Evolutionary conservation across 2,888 invertebrate species (phyloP).

Genomic region (Lymantria dispar): DNA sequence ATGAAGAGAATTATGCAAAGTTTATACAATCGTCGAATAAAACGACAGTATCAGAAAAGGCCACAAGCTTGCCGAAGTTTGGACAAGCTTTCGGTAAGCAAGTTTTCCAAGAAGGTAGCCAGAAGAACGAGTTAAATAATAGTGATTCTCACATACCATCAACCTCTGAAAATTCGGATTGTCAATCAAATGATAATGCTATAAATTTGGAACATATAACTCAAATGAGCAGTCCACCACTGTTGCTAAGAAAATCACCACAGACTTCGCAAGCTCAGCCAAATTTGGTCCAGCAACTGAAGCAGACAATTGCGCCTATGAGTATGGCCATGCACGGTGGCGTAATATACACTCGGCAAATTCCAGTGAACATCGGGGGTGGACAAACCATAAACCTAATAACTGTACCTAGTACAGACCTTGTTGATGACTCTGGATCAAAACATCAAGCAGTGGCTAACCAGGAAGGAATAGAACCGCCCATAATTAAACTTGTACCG

Average conservation of each 20-base stretch:
- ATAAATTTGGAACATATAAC: conserved; percentile 64
- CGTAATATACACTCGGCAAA: conserved; percentile 88
- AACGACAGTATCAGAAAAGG: conserved; percentile 59
- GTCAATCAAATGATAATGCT: conserved; percentile 53
- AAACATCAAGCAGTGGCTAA: conserved; percentile 55
- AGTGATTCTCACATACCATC: conserved; percentile 47
- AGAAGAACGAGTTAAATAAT: conserved; percentile 54
- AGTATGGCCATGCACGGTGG: conserved; percentile 85
- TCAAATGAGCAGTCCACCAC: conserved; percentile 64
- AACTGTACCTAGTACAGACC: conserved; percentile 75
- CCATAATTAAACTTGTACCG: conserved; percentile 74
- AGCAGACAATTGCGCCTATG: conserved; percentile 78
- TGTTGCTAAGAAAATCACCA: conserved; percentile 60
- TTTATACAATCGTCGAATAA: conserved; percentile 73
- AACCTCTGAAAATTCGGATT: conserved; percentile 49
- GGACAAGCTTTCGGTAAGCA: conserved; percentile 91
- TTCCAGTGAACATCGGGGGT: conserved; percentile 83
- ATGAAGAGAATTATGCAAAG: conserved; percentile 82
- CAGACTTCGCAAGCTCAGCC: conserved; percentile 58
- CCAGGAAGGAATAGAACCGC: conserved; percentile 63
- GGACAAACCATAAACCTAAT: conserved; percentile 84
- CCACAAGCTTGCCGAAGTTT: conserved; percentile 86
- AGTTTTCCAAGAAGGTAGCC: conserved; percentile 79
- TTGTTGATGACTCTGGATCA: conserved; percentile 63
- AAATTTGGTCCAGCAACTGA: conserved; percentile 71